Conservation (phyloP, 2,113 vertebrate species). For the Trichomycterus rosablanca region DNA sequence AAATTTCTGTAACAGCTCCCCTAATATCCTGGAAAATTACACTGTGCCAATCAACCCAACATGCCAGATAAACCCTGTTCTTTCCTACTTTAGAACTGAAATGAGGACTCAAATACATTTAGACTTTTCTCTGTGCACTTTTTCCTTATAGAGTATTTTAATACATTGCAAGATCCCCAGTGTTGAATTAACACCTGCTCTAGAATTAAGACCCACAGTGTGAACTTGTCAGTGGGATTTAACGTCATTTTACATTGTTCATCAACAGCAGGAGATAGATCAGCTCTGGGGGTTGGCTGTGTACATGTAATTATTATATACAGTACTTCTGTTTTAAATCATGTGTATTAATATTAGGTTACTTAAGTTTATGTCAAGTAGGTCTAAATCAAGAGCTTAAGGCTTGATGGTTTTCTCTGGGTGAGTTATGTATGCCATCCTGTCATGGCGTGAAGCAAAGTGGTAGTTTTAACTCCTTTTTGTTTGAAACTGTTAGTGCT, state of each 20-base stretch:
- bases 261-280: neutral
- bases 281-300: neutral
- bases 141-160: too few relatives aligned
- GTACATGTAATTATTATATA: constrained; percentile 4
- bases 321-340: constrained; percentile 11
- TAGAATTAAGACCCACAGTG: neutral
- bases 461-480: constrained; percentile 34
- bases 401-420: too few relatives aligned
- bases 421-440: constrained; percentile 19
- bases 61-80: too few relatives aligned
- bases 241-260: too few relatives aligned
- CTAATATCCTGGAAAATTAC: too few relatives aligned
- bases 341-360: constrained; percentile 16
- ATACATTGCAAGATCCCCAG: neutral
- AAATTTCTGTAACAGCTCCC: too few relatives aligned
- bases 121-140: neutral
- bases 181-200: neutral
- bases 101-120: constrained; percentile 4
- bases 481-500: constrained; percentile 39
- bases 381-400: constrained; percentile 20
- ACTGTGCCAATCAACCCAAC: too few relatives aligned
- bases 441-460: constrained; percentile 33
- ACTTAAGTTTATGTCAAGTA: constrained; percentile 24
- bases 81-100: constrained; percentile 32
- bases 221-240: too few relatives aligned